Evolutionary conservation across 2,113 vertebrate genomes (phyloP), one percentile per base, ranked within the genome.

Genomic region (Rynchops niger): DNA sequence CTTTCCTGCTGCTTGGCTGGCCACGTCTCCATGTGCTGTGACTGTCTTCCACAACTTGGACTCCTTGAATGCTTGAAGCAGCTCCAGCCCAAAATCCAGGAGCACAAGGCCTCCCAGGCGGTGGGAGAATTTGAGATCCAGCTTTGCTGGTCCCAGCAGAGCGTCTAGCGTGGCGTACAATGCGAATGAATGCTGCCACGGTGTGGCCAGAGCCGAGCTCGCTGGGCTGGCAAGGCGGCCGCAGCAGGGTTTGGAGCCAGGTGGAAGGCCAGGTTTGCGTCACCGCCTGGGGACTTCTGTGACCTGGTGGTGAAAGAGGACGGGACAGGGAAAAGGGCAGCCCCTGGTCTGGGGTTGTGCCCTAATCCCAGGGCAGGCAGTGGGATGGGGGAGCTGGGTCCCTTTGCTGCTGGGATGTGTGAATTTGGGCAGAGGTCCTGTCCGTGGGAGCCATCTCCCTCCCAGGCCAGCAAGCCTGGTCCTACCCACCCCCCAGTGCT

Each of bases 121-220:
- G 30, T 6, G 52, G 63, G 18, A 34, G 65, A 17, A 52, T 34
- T 20, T 15, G 49, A 40, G 62, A 36, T 34, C 7, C 30, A 4
- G 25, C 34, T 77, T 34, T n/a, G 67, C 49, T 19, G 55, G 42
- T 71, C 50, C 38, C 25, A 13, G 58, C 89, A 5, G 76, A 79
- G 56, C 73, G 22, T 43, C 50, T 13, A 8, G 2, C 8, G 0
- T 2, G 59, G 61, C 6, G 6, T 27, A 23, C 32, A 81, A 18
- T 0, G 13, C 5, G 93, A 85, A 69, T n/a, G 56, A 50, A 72
- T 95, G 95, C 96, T 97, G 97, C 94, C 96, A 86, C 97, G 2
- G n/a, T 95, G 95, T 96, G 97, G 96, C 79, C 71, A 4, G 65
- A 86, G 88, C 50, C 2, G 34, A 18, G 83, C 73, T 55, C 1